Conservation (phyloP, 30 jellyfish, hydroid and myxozoan species). For the Aurelia aurita complex sp. Pacific region DNA sequence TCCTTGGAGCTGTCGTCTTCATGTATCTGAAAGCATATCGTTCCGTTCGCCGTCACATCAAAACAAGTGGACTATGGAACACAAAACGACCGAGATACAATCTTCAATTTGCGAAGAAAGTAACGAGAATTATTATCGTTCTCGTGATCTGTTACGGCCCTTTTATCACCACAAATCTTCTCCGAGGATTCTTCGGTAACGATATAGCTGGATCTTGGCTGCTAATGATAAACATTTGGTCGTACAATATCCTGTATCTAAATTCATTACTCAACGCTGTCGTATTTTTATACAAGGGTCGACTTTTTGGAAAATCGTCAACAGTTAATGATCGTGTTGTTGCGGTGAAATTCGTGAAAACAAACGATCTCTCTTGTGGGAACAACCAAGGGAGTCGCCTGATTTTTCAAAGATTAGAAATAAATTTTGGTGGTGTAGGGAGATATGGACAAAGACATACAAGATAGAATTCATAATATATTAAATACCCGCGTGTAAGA, state of each 20-base stretch:
- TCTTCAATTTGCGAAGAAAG: conserved; percentile 53
- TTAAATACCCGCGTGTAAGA: too few relatives aligned
- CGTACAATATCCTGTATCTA: conserved; percentile 44
- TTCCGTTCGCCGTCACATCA: conserved; percentile 43
- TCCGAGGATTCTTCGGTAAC: conserved; percentile 3
- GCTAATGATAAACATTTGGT: conserved; percentile 41
- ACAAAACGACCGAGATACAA: conserved; percentile 35
- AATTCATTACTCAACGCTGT: conserved; percentile 60
- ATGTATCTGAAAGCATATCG: conserved; percentile 44
- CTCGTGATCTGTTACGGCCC: conserved; percentile 72
- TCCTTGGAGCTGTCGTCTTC: conserved; percentile 42
- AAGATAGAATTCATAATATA: too few relatives aligned
- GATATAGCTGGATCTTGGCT: background rate
- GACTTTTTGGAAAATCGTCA: background rate
- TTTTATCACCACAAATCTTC: conserved; percentile 42
- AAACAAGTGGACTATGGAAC: conserved; percentile 45
- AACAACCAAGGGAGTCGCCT: too few relatives aligned
- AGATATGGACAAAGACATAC: too few relatives aligned
- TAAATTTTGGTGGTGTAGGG: too few relatives aligned
- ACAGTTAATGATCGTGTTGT: background rate
- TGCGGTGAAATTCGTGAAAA: background rate
- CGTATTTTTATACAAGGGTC: conserved; percentile 42
- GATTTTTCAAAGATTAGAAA: too few relatives aligned
- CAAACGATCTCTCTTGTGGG: background rate
- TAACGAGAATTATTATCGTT: conserved; percentile 36